Conservation (phyloP, 2,113 vertebrate genomes). For the Ascaphus truei region DNA sequence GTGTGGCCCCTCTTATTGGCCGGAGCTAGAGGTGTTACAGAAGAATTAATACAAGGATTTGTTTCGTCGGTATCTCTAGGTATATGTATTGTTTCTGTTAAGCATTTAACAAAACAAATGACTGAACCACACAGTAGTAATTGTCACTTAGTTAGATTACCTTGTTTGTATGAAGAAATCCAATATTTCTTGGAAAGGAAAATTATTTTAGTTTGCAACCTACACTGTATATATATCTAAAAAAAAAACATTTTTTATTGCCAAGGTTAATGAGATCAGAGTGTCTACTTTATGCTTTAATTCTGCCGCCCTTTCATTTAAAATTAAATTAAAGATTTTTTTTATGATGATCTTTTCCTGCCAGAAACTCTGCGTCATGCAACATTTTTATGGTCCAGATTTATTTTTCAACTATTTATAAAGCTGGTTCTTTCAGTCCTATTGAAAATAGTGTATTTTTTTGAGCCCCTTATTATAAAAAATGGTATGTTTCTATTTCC, state of each 20-base stretch:
- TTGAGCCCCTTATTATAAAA: too few relatives aligned
- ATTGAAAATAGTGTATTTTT: too few relatives aligned
- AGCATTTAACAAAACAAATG: too few relatives aligned
- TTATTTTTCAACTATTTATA: slow-evolving; percentile 1
- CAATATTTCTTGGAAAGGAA: background rate
- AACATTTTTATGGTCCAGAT: background rate
- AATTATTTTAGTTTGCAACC: background rate
- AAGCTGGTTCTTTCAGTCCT: background rate
- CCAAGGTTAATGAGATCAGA: slow-evolving; percentile 30
- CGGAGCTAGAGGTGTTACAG: too few relatives aligned
- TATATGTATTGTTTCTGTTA: too few relatives aligned
- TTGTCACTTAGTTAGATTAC: too few relatives aligned
- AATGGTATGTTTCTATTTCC: too few relatives aligned
- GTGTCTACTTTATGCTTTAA: background rate
- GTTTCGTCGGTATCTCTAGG: too few relatives aligned
- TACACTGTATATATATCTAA: background rate
- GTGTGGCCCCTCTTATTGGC: too few relatives aligned
- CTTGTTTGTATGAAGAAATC: background rate
- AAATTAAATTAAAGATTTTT: slow-evolving; percentile 12
- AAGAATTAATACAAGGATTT: too few relatives aligned
- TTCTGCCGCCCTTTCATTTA: slow-evolving; percentile 23
- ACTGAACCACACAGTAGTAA: too few relatives aligned
- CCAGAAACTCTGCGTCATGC: background rate
- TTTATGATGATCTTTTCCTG: slow-evolving; percentile 5
- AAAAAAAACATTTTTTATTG: background rate